phyloP scores from a whole-genome alignment of 2,888 invertebrate genomes.

The Ichneumoninae sp. region DNA sequence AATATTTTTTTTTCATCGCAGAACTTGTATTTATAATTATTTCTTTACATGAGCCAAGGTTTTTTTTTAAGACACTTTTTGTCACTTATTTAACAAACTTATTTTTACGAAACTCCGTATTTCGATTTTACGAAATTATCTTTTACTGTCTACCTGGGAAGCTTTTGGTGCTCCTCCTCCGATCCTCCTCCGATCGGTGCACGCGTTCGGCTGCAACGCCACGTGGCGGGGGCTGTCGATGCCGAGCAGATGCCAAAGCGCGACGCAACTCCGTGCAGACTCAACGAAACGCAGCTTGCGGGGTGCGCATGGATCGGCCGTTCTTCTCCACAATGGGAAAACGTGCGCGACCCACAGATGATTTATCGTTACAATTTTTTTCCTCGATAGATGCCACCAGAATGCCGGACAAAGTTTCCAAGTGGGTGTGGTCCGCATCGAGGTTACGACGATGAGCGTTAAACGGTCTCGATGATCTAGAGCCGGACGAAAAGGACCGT shows the following conservation, averaged over 20 bases:
- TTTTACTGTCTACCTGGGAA: too few species aligned
- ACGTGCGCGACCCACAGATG: conserved; percentile 67
- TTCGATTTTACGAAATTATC: too few species aligned
- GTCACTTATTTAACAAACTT: too few species aligned
- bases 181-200: conserved; percentile 66
- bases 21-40: too few species aligned
- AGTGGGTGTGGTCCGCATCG: conserved; percentile 66
- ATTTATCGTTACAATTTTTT: conserved; percentile 76
- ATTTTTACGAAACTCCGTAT: too few species aligned
- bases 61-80: too few species aligned
- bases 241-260: conserved; percentile 74
- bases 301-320: conserved; percentile 70
- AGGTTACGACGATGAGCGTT: conserved; percentile 51
- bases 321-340: conserved; percentile 57
- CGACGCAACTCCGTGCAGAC: conserved; percentile 63
- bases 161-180: conserved; percentile 57
- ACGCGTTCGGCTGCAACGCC: conserved; percentile 50
- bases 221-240: conserved; percentile 58
- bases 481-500: conserved; percentile 29
- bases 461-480: conserved; percentile 57
- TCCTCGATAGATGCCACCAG: conserved; percentile 54
- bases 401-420: conserved; percentile 53
- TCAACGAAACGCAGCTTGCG: conserved; percentile 53
- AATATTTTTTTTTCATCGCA: too few species aligned
- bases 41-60: too few species aligned